Conservation (phyloP, 2,888 invertebrate species). For the Herminia tarsipennalis region DNA sequence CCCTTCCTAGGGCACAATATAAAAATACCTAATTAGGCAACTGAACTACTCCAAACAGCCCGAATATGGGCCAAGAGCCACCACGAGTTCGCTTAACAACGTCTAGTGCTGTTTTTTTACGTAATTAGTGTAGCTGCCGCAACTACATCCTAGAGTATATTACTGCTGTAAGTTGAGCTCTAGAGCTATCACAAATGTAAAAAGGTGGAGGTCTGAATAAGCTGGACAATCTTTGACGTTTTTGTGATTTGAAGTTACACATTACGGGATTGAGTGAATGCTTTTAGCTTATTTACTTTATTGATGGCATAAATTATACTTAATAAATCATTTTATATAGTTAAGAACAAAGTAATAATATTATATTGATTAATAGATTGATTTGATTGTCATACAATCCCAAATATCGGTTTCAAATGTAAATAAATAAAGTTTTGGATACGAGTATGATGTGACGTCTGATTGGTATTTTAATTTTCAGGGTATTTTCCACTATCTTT, state of each 20-base stretch:
- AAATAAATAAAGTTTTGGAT: too few species aligned
- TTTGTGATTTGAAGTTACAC: slow-evolving; percentile 36
- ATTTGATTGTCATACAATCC: too few species aligned
- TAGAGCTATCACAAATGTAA: neutral
- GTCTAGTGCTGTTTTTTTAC: slow-evolving; percentile 74
- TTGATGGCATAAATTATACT: too few species aligned
- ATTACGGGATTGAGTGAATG: slow-evolving; percentile 39
- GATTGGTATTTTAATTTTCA: too few species aligned
- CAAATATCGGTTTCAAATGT: too few species aligned
- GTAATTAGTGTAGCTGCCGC: slow-evolving; percentile 73
- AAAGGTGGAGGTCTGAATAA: neutral
- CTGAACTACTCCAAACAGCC: slow-evolving; percentile 22
- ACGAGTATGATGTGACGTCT: too few species aligned
- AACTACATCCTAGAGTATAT: slow-evolving; percentile 48
- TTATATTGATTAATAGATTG: too few species aligned
- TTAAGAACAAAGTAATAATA: too few species aligned
- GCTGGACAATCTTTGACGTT: slow-evolving; percentile 31
- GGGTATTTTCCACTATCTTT: too few species aligned
- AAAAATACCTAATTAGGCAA: slow-evolving; percentile 34
- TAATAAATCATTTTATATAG: too few species aligned
- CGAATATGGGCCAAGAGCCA: slow-evolving; percentile 57
- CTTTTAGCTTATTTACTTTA: too few species aligned
- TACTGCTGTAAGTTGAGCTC: slow-evolving; percentile 39
- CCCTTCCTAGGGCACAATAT: slow-evolving; percentile 9
- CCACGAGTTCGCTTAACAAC: slow-evolving; percentile 51